A percentile compares a stretch with the other conserved stretches of the same genome.
phyloP scores from a whole-genome alignment of 2,797 vertebrate genomes.

The Urosaurus nigricauda region DNA sequence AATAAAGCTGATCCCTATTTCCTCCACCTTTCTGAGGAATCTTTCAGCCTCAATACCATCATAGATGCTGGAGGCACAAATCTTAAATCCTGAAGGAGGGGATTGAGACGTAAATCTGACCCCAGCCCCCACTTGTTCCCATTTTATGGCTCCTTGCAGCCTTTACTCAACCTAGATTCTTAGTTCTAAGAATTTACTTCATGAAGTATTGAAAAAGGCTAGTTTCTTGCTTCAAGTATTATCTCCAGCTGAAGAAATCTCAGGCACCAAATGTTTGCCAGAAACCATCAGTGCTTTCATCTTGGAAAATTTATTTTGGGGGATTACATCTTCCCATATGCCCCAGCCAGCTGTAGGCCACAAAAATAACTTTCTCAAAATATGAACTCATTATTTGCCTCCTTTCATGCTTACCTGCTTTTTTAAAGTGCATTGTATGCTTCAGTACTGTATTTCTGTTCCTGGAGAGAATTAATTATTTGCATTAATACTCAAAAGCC shows the following conservation, averaged over 20 bases:
- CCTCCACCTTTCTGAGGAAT: neutral
- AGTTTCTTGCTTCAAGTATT: neutral
- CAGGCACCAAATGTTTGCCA: neutral
- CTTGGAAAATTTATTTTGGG: no score
- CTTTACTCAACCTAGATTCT: neutral
- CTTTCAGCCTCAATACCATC: neutral
- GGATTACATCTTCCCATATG: no score
- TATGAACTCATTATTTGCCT: no score
- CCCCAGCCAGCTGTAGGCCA: no score
- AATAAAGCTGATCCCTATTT: neutral
- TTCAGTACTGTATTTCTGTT: no score
- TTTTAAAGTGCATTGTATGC: no score
- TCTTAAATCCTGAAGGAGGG: neutral
- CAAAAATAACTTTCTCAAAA: no score
- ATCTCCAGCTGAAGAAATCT: slow-evolving; percentile 1
- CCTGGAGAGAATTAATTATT: no score
- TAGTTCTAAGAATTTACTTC: neutral
- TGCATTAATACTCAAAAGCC: no score
- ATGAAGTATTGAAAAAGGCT: neutral
- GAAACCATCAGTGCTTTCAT: no score
- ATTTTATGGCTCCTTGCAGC: neutral
- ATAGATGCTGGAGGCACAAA: neutral
- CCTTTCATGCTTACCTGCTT: no score
- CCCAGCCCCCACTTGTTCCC: neutral
- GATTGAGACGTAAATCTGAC: neutral